These are phyloP conservation scores for Anoplius nigerrimus DNA, from an alignment of 2,888 invertebrate species.

Conservation along the genomic window DNA sequence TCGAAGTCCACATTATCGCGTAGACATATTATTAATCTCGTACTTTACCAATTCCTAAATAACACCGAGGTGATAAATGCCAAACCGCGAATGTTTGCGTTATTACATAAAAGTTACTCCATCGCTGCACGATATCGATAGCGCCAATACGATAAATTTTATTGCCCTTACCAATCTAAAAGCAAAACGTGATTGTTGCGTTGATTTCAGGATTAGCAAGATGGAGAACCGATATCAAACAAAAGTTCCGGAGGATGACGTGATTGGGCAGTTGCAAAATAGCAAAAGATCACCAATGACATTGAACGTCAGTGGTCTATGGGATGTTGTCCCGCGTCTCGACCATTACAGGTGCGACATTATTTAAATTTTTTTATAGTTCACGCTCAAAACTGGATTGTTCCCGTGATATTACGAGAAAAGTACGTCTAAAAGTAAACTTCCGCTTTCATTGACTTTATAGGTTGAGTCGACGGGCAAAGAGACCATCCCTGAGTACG, in stretches of 20 bases:
- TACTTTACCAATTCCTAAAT: too few species aligned
- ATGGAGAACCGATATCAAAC: constrained; percentile 65
- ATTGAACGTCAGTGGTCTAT: constrained; percentile 70
- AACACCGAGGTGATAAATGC: too few species aligned
- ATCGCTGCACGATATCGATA: too few species aligned
- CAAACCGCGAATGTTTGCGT: too few species aligned
- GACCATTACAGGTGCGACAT: constrained; percentile 69
- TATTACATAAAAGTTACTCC: too few species aligned
- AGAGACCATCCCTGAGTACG: constrained; percentile 90
- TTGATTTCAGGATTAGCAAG: constrained; percentile 55
- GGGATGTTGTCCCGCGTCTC: constrained; percentile 72
- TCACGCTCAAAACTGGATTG: not conserved
- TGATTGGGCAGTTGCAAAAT: constrained; percentile 59
- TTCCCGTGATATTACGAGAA: not conserved
- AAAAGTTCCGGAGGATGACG: constrained; percentile 60
- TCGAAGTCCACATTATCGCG: too few species aligned
- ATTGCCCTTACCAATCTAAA: not conserved
- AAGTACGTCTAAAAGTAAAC: too few species aligned
- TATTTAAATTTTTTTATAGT: not conserved
- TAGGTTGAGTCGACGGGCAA: constrained; percentile 80
- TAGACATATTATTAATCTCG: too few species aligned
- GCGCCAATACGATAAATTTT: too few species aligned
- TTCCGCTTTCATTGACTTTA: constrained; percentile 29
- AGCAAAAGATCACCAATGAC: constrained; percentile 69
- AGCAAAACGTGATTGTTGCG: not conserved